Evolutionary conservation across 2,888 invertebrate species (phyloP).

Genomic region (Diarsia brunnea): DNA sequence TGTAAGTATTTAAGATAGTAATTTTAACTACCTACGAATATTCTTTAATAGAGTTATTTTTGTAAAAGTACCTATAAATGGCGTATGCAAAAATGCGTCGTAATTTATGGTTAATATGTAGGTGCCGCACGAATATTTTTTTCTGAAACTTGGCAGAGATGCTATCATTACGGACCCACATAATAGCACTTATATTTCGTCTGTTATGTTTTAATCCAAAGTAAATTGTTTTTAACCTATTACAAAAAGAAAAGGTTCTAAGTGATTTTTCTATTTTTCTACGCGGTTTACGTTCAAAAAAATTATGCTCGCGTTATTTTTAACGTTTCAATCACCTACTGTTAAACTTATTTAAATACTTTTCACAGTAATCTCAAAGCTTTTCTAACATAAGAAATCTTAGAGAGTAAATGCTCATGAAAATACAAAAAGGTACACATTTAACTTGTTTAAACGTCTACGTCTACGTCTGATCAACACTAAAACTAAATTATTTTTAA

Average conservation of each 20-base stretch:
- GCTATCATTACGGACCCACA: too few species aligned
- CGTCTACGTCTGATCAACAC: neutral
- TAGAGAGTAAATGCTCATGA: neutral
- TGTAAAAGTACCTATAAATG: neutral
- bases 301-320: too few species aligned
- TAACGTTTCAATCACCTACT: neutral
- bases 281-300: too few species aligned
- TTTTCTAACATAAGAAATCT: neutral
- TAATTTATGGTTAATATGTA: neutral
- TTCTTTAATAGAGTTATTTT: slow-evolving; percentile 37
- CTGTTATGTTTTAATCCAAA: neutral
- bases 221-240: neutral
- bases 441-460: neutral
- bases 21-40: slow-evolving; percentile 36
- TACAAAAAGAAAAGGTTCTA: neutral
- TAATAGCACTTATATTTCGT: neutral
- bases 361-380: neutral
- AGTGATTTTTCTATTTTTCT: neutral
- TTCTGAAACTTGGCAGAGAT: neutral
- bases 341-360: neutral
- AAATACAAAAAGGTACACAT: neutral
- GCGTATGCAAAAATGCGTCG: neutral
- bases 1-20: slow-evolving; percentile 45
- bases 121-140: neutral
- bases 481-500: neutral